Evolutionary conservation across 1,140 invertebrate genomes (phyloP), one percentile per base, ranked within the genome.

Genomic region (Plectrocnemia conspersa): DNA sequence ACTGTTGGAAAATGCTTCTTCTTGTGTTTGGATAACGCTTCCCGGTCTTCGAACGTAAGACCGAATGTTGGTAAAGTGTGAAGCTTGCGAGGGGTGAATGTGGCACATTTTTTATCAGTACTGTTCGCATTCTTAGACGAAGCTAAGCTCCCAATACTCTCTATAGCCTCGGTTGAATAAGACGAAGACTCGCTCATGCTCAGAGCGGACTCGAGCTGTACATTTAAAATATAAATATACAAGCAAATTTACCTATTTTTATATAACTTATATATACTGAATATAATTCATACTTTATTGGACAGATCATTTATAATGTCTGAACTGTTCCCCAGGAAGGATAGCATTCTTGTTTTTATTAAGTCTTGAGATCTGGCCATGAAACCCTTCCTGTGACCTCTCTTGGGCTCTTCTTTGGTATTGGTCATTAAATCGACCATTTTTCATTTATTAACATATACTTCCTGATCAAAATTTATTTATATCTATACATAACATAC

Each of bases 1-100:
- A 1, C 65, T 65, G 0, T 71, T 69, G 64, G 69, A 25, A 47
- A 70, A 23, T 66, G 70, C 49, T 76, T 73, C 3, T 73, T 57
- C 61, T 73, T 76, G 33, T 73, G 70, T 33, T 71, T 64, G 0
- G 73, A 65, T 47, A 77, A 70, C 23, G 70, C 66, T 54, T 75
- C 67, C 46, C 75, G 73, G 47, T 78, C 75, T 32, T 76, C 73
- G 47, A 69, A 71, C 3, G 68, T 70, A 35, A 71, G 63, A 18
- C 68, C 71, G 21, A 63, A 33, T n/a, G 35, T 54, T 10, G 61
- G 61, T 40, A 63, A 45, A 25, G 61, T 54, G 40, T 63, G 49
- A 40, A 63, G 25, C 35, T 63, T 63, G 3, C 54, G 44, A 22
- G 21, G 19, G 5, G 42, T 22, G n/a, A n/a, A n/a, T n/a, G n/a